Conservation (phyloP, 92 coral and sea anemone genomes). For the Umimayanthus chanpuru region DNA sequence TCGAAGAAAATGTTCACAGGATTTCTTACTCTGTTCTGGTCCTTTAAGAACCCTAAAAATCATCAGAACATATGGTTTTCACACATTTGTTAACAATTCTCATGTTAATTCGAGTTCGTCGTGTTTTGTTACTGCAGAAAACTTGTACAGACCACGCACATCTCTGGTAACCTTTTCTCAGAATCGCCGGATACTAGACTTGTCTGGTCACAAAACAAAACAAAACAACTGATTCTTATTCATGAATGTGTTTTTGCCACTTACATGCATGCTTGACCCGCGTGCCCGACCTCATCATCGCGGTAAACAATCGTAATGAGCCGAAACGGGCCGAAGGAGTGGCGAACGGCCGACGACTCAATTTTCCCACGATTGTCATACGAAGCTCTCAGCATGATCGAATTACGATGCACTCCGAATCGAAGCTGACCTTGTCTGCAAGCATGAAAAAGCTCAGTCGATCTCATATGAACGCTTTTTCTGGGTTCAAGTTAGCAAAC, state of each 20-base stretch:
- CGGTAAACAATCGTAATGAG: conserved; percentile 24
- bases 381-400: conserved; percentile 14
- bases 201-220: neutral
- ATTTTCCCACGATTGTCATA: conserved; percentile 36
- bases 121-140: too few species aligned
- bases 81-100: neutral
- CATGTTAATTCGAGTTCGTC: neutral
- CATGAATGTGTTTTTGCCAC: neutral
- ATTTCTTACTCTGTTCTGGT: too few species aligned
- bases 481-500: neutral
- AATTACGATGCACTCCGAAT: neutral
- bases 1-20: neutral
- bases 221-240: neutral
- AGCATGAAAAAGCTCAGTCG: neutral
- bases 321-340: conserved; percentile 44
- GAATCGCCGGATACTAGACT: neutral
- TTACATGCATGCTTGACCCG: neutral
- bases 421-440: neutral
- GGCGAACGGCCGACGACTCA: conserved; percentile 31
- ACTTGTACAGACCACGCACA: too few species aligned
- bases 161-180: too few species aligned
- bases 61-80: too few species aligned
- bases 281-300: neutral
- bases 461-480: neutral
- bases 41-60: too few species aligned